These are phyloP conservation scores for Petrosia ficiformis DNA, from an alignment of 37 sponge, comb jelly and placozoan species.

Conservation along the genomic window DNA sequence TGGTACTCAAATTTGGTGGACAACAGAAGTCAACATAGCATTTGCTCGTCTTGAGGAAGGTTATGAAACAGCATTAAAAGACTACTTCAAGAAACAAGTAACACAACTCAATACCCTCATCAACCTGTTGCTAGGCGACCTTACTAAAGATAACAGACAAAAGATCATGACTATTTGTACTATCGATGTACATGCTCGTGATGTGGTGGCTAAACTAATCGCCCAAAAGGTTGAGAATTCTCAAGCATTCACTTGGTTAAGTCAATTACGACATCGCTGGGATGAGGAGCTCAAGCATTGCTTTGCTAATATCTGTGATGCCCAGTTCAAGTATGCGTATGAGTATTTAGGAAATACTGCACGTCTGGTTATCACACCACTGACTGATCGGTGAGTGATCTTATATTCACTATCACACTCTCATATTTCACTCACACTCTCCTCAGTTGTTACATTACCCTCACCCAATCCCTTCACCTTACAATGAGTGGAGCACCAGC, in stretches of 20 bases:
- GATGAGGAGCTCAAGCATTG: conserved; percentile 92
- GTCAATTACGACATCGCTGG: conserved; percentile 93
- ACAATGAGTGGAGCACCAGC: conserved; percentile 99
- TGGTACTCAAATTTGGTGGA: conserved; percentile 99
- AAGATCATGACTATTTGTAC: conserved; percentile 99
- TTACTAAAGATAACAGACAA: conserved; percentile 88
- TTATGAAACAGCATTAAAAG: conserved; percentile 97
- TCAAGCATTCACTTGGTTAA: conserved; percentile 97
- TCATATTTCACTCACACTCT: not conserved
- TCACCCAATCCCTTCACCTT: conserved; percentile 97
- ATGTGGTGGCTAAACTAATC: conserved; percentile 95
- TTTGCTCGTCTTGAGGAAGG: conserved; percentile 96
- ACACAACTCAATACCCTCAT: conserved; percentile 92
- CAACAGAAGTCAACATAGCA: conserved; percentile 91
- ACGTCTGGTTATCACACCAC: conserved; percentile 97
- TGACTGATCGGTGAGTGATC: conserved; percentile 84
- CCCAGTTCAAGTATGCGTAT: conserved; percentile 95
- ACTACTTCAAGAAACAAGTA: conserved; percentile 98
- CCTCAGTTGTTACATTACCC: conserved; percentile 95
- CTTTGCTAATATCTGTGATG: conserved; percentile 99
- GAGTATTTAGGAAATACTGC: conserved; percentile 98
- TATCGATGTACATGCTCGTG: conserved; percentile 99
- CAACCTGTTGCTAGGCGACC: conserved; percentile 87
- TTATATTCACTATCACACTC: not conserved
- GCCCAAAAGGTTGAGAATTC: conserved; percentile 94